A percentile compares a stretch with the other conserved stretches of the same genome.
Conservation (phyloP, 64 coral and sea anemone genomes). For the Orbicella faveolata region DNA sequence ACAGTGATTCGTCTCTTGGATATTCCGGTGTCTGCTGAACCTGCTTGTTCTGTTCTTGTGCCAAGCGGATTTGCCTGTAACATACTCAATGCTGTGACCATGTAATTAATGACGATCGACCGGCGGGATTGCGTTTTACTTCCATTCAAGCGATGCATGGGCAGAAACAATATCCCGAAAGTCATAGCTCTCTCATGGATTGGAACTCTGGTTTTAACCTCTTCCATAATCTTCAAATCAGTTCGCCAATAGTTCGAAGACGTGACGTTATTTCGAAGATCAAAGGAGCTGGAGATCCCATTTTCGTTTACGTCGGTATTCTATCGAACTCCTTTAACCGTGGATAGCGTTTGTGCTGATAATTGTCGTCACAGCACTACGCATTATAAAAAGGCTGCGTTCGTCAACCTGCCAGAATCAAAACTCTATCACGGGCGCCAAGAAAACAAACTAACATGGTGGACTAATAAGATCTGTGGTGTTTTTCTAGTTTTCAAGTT, state of each 20-base stretch:
- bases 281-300: too few relatives aligned
- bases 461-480: neutral
- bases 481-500: too few relatives aligned
- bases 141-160: neutral
- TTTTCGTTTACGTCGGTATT: too few relatives aligned
- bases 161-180: neutral
- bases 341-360: neutral
- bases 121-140: slow-evolving; percentile 2
- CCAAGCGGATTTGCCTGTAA: neutral
- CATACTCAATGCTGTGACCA: neutral
- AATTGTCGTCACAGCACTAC: neutral
- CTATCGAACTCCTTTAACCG: neutral
- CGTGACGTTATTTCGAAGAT: too few relatives aligned
- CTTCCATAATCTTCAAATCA: neutral
- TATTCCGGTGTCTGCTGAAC: neutral
- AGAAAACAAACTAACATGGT: neutral
- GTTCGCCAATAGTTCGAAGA: too few relatives aligned
- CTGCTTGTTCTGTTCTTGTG: neutral
- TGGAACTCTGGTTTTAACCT: neutral
- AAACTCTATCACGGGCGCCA: neutral
- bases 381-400: neutral
- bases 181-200: neutral
- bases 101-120: neutral
- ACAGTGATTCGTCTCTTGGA: neutral
- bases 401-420: neutral